Base-by-base conservation (phyloP, 2,888 invertebrate genomes). In the Mayetiola destructor region DNA sequence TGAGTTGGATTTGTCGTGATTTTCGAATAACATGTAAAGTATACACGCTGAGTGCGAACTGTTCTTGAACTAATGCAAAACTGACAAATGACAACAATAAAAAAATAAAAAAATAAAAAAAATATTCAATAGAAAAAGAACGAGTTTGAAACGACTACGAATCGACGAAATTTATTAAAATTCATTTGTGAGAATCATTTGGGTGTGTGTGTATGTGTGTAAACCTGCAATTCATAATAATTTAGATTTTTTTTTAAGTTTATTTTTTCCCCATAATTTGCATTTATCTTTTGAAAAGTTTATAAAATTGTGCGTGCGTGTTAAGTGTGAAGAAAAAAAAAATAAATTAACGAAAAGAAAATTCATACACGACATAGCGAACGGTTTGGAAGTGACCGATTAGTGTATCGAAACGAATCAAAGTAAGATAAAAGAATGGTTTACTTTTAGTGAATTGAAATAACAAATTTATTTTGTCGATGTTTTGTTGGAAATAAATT, bases 251-350 rank as follows among this genome's bases (percentile, higher is more conserved):
- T 39, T 40, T 14, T 40, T 21, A 40, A 40, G 21, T 40, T 40
- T 40, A 23, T 21, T 18, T 36, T 18, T 40, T n/a, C n/a, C n/a
- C n/a, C n/a, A n/a, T n/a, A n/a, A n/a, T n/a, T n/a, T n/a, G n/a
- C n/a, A n/a, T n/a, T n/a, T n/a, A n/a, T n/a, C n/a, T n/a, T n/a
- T n/a, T n/a, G 36, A 39, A 39, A 39, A 39, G 20, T 39, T 39
- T 39, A 12, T n/a, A n/a, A n/a, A n/a, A n/a, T n/a, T 48, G 48
- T 48, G 48, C 42, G 42, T 42, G 42, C 27, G 27, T 48, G 48
- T 48, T 48, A 27, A 48, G 48, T 48, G 48, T n/a, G n/a, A 23
- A 48, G 27, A 48, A 48, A 48, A n/a, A n/a, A n/a, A n/a, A 27
- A 16, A 48, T 48, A 48, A 27, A 27, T n/a, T 27, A n/a, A 48